Evolutionary conservation across 1,140 invertebrate genomes (phyloP).

Genomic region (Conus betulinus): DNA sequence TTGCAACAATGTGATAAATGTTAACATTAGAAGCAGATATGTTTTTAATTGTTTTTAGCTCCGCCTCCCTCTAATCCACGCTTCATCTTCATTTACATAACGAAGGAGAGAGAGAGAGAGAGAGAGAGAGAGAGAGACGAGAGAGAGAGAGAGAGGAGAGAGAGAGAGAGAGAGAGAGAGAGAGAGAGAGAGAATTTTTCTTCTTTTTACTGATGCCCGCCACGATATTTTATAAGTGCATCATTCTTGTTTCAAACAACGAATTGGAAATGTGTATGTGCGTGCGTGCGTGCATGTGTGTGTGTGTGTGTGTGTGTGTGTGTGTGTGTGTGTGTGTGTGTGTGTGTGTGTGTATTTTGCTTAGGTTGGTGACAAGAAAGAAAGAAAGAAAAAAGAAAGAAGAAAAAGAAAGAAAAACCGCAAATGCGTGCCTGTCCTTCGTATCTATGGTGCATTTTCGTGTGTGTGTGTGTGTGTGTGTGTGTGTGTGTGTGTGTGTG

Average conservation of each 20-base stretch:
- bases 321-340: constrained; percentile 29
- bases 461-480: too few relatives aligned
- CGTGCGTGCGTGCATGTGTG: constrained; percentile 15
- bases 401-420: neutral
- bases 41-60: neutral
- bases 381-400: neutral
- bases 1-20: too few relatives aligned
- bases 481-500: neutral
- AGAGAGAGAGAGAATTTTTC: too few relatives aligned
- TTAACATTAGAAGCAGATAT: neutral
- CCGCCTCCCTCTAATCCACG: neutral
- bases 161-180: neutral
- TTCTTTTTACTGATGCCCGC: too few relatives aligned
- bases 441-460: neutral
- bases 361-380: neutral
- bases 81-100: neutral
- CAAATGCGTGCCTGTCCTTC: too few relatives aligned
- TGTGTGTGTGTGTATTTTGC: too few relatives aligned
- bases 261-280: neutral
- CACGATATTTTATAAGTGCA: neutral
- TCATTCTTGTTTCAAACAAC: neutral
- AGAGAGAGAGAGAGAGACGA: neutral
- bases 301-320: constrained; percentile 24
- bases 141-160: neutral
- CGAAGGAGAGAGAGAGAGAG: neutral